Base-by-base conservation (phyloP, 53 echinoderm and acorn worm species). In the Zoroaster sp. region DNA sequence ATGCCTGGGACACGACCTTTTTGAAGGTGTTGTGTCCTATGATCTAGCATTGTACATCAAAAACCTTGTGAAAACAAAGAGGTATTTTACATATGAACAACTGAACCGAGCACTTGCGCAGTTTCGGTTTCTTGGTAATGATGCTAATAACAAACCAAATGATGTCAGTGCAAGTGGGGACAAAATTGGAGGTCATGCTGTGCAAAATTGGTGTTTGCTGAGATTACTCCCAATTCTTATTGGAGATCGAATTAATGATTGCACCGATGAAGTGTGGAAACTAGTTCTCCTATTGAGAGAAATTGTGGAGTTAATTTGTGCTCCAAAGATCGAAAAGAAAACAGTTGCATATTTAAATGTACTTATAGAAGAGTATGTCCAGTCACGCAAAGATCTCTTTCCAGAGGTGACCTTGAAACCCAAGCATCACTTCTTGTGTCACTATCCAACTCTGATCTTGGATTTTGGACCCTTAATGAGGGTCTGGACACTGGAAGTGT, bases 131-230 rank as follows among this genome's bases (percentile, higher is more conserved):
- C 40, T 75, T 17, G 83, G 51, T 2, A 75, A 76, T 35, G 94
- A 93, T 69, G 68, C 53, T 3, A 88, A 68, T 38, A 93, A 88
- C 69, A 41, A 83, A 38, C 91, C 91, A 20, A 17, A 43, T 75
- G 73, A 45, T 71, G 52, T 93, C 4, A 75, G 68, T 51, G 35
- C 78, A 66, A 91, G 70, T 39, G 88, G 71, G 18, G 83, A 91
- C 11, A 72, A 21, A 12, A 55, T 91, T 70, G 91, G 94, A 35
- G 94, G 94, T 4, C 94, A 94, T 23, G 94, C 94, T 55, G 67
- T 85, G 25, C 83, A 94, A 15, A 94, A 91, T 20, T 91, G 93
- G 90, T 73, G 79, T 74, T 47, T 93, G 17, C 36, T 90, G 38
- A 40, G 90, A 23, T 37, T 87, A 18, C 36, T 91, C 31, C 91